Conservation (phyloP, 2,797 vertebrate species). For the Poeciliopsis gracilis region DNA sequence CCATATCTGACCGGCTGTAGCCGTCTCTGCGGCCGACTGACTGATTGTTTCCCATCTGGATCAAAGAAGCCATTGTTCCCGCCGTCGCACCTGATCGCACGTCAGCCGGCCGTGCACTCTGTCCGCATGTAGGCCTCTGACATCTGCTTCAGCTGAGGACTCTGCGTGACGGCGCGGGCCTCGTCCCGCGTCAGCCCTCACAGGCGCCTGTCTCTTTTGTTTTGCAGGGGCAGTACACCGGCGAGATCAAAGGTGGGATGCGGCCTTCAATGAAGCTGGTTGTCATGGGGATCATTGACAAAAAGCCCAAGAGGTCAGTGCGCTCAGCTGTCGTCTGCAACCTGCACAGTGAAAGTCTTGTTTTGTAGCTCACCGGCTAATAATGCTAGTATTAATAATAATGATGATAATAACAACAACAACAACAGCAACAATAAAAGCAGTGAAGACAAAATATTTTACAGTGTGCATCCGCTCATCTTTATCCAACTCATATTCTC, state of each 20-base stretch:
- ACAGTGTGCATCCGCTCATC: too few species aligned
- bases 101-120: neutral
- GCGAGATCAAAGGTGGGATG: conserved; percentile 90
- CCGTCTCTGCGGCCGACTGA: conserved; percentile 39
- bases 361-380: neutral
- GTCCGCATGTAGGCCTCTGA: neutral
- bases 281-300: conserved; percentile 87
- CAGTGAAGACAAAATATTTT: neutral
- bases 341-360: neutral
- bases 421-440: too few species aligned
- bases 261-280: conserved; percentile 91
- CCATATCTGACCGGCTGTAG: neutral
- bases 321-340: conserved; percentile 4
- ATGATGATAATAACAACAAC: too few species aligned
- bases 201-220: conserved; percentile 53
- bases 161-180: conserved; percentile 20
- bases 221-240: conserved; percentile 85
- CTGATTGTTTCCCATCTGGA: conserved; percentile 35
- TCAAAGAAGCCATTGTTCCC: conserved; percentile 66
- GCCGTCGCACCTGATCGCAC: conserved; percentile 20
- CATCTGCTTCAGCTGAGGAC: neutral
- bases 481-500: neutral
- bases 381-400: too few species aligned
- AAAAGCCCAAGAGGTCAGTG: conserved; percentile 87
- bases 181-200: conserved; percentile 2